phyloP scores from a whole-genome alignment of 2,797 vertebrate genomes.

The Cryptoprocta ferox region DNA sequence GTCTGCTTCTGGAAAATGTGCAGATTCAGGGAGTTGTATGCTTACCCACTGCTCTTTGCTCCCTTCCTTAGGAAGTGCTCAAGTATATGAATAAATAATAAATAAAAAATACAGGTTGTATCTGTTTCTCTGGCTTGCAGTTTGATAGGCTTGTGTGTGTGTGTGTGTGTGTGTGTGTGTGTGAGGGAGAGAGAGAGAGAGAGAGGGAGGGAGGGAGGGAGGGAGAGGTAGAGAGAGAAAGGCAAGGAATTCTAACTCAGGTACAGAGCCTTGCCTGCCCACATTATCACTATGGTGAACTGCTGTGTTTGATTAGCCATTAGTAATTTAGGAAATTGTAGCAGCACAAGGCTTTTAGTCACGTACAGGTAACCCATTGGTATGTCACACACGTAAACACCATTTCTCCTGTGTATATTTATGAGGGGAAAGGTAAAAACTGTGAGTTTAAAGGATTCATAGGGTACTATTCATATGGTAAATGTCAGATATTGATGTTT shows the following conservation, averaged over 20 bases:
- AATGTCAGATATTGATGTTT: background rate
- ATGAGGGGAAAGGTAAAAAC: background rate
- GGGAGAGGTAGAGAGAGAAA: background rate
- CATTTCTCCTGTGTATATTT: background rate
- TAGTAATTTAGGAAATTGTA: background rate
- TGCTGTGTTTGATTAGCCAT: background rate
- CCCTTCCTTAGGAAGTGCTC: background rate
- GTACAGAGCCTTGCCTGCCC: background rate
- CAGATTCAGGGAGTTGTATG: background rate
- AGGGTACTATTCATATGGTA: background rate
- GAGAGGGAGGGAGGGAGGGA: background rate
- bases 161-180: too few species aligned
- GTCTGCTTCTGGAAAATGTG: background rate
- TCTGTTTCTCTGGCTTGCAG: background rate
- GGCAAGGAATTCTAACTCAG: background rate
- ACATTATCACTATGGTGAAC: background rate
- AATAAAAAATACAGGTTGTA: background rate
- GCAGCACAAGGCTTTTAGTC: slow-evolving; percentile 10
- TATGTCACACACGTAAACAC: background rate
- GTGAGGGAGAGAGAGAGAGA: background rate
- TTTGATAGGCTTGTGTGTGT: too few species aligned
- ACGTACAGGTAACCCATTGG: background rate
- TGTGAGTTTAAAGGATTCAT: background rate
- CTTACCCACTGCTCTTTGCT: background rate
- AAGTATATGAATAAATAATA: background rate